Conservation (phyloP, 1,140 invertebrate species). For the Orchestia grillus region DNA sequence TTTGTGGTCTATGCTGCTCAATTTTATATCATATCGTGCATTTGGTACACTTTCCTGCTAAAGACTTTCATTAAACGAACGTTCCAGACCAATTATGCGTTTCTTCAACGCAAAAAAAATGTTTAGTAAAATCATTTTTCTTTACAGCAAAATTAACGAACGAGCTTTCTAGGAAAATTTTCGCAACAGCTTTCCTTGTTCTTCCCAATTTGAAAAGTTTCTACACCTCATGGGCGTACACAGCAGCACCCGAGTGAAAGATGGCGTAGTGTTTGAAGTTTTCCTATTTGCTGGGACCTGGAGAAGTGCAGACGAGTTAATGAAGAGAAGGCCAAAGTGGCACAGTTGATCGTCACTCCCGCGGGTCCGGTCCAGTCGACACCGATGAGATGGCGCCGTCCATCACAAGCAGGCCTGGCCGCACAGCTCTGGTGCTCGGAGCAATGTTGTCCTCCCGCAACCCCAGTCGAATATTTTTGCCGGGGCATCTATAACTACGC, state of each 20-base stretch:
- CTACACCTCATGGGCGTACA: background rate
- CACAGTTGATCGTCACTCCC: background rate
- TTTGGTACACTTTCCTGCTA: no score
- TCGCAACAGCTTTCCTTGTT: background rate
- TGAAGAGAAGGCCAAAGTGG: background rate
- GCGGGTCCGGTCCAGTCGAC: background rate
- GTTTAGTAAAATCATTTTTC: no score
- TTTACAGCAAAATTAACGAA: no score
- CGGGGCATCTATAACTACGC: no score
- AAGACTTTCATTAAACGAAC: no score
- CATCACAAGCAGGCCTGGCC: background rate
- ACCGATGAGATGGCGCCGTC: background rate
- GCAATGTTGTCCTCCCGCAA: background rate
- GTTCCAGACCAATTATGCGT: no score
- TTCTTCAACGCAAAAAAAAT: no score
- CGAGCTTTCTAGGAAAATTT: no score
- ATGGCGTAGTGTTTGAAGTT: background rate
- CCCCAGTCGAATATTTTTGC: no score
- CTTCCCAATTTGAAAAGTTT: background rate
- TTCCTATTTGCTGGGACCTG: background rate
- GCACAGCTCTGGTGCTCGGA: background rate
- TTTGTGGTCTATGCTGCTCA: no score
- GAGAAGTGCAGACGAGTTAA: background rate
- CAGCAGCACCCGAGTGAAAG: background rate
- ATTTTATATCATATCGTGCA: no score